Base-by-base conservation (phyloP, 2,888 invertebrate genomes). In the Caenorhabditis becei region DNA sequence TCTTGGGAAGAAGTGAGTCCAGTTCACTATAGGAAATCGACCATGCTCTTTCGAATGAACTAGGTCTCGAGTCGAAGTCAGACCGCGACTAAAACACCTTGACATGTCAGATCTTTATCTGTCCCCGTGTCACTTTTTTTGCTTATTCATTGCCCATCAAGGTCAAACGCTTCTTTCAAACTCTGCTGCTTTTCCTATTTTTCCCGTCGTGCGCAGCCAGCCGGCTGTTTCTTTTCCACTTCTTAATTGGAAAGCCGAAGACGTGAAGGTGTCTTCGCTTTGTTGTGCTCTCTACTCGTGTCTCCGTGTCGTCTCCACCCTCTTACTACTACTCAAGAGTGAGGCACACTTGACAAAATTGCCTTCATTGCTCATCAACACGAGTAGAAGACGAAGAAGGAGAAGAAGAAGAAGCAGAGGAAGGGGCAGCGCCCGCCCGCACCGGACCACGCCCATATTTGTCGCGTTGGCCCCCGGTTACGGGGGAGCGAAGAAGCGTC, bases 291-390 rank as follows among this genome's bases (percentile, higher is more conserved):
- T 44, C 49, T 28, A 28, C 35, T 69, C 11, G 10, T 69, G 20
- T 47, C 35, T 35, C 16, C 59, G 37, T 69, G 53, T 54, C 41
- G 20, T 58, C 58, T 58, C 24, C 58, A 56, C 54, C 20, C 37
- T 67, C 56, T 44, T 67, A 51, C 32, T 18, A 24, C n/a, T 58
- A 18, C 58, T 58, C 58, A 58, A 58, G 58, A 54, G 54, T 35
- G 49, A 66, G 11, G 51, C 24, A 32, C 54, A 37, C 58, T 58
- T 51, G 51, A 70, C 47, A 51, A 70, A 70, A 70, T 59, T 59
- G 59, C 69, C 59, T 72, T 72, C 72, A 49, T 72, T 72, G 54
- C 54, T 71, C 71, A 70, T 59, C 51, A 51, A 49, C 37, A 70
- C 58, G 41, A 69, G 47, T 32, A 58, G 51, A 26, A 61, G 49